Percentiles rank a stretch among this genome's conserved stretches.
Evolutionary conservation across 2,888 invertebrate species (phyloP).

Genomic region (Amiota minor): DNA sequence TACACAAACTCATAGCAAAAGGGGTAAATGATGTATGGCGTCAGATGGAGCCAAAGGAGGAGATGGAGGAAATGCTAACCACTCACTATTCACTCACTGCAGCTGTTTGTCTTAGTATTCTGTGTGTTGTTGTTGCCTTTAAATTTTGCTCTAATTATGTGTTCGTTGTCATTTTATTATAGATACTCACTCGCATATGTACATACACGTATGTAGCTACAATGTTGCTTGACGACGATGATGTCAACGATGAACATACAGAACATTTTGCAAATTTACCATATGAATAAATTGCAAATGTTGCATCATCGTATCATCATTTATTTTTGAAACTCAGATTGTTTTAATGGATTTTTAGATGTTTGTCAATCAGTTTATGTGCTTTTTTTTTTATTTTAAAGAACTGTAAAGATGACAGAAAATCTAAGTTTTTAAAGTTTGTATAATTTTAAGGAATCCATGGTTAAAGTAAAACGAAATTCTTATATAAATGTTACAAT

Average conservation of each 20-base stretch:
- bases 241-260: too few species aligned
- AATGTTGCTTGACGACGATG: too few species aligned
- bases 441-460: too few species aligned
- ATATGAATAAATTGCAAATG: neutral
- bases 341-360: neutral
- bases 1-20: slow-evolving; percentile 38
- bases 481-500: too few species aligned
- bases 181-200: too few species aligned
- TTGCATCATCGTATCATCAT: neutral
- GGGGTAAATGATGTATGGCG: neutral
- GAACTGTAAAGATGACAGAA: too few species aligned
- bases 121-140: slow-evolving; percentile 18
- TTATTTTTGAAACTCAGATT: too few species aligned
- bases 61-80: neutral
- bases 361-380: slow-evolving; percentile 1
- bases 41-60: too few species aligned
- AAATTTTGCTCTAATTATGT: slow-evolving; percentile 57
- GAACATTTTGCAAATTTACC: too few species aligned
- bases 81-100: slow-evolving; percentile 13
- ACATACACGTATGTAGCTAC: too few species aligned
- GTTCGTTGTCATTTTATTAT: slow-evolving; percentile 32
- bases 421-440: too few species aligned
- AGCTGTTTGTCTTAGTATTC: neutral
- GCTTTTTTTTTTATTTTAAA: neutral
- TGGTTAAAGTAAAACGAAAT: too few species aligned